Evolutionary conservation across 2,113 vertebrate species (phyloP), one percentile per base, ranked within the genome.

Genomic region (Xiphophorus couchianus): DNA sequence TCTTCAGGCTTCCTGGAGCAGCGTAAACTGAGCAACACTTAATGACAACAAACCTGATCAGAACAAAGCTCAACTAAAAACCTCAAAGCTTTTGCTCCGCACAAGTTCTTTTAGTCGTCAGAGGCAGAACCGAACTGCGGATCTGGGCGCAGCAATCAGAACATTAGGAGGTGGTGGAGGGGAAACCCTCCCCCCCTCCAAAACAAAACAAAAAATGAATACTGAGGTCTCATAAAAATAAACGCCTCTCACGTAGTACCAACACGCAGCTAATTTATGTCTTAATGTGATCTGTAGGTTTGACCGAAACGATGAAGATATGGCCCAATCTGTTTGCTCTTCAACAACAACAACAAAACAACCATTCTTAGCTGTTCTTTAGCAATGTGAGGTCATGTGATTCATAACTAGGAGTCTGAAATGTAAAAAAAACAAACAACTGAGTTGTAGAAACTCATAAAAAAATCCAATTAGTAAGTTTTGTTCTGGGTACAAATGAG

Each of bases 391-490:
- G 69, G 76, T 67, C 76, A 37, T 2, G 25, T 66, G 65, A 63
- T 51, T 27, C 63, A 65, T 28, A 76, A 66, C 39, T 15, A 22
- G 44, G 8, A 75, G 68, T 64, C 42, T 17, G 35, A 37, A 78
- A 80, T 28, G 35, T 77, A 87, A 84, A 87, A 84, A 84, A 37
- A 37, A 37, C 0, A 37, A 7, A 33, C 10, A 35, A 35, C 9
- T n/a, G 69, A 78, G 77, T 76, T 89, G 80, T 82, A 84, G 68
- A 88, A 91, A 86, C 77, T 70, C 75, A 71, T 83, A 92, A 33
- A 91, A 33, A 37, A 86, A 90, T 70, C 69, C 86, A 83, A 73
- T 75, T 86, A 44, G 62, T 72, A 75, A 81, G 73, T 44, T 48
- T 76, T 81, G 84, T 84, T 58, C 84, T 71, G 71, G 81, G 77